phyloP scores from a whole-genome alignment of 2,888 invertebrate species.

The Flabesymbios commensalis region DNA sequence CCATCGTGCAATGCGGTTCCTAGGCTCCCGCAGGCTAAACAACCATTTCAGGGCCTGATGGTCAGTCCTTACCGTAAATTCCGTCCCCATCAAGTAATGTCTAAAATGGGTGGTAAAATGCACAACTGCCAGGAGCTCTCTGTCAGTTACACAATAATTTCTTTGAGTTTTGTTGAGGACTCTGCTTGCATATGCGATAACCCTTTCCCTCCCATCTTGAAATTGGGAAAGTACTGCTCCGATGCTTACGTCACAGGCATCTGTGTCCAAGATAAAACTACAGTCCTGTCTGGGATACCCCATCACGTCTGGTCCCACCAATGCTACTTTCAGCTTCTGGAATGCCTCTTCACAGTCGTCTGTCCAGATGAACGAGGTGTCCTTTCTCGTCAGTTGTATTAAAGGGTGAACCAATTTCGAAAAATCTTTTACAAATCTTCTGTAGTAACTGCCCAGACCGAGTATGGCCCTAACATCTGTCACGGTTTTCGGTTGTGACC shows the following conservation, averaged over 20 bases:
- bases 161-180: too few relatives aligned
- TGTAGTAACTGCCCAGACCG: slow-evolving; percentile 30
- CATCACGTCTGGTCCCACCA: slow-evolving; percentile 16
- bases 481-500: background rate
- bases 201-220: too few relatives aligned
- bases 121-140: too few relatives aligned
- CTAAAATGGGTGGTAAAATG: too few relatives aligned
- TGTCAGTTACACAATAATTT: too few relatives aligned
- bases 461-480: slow-evolving; percentile 30
- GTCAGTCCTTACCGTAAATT: too few relatives aligned
- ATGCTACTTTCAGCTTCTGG: slow-evolving; percentile 8
- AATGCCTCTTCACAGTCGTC: slow-evolving; percentile 17
- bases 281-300: slow-evolving; percentile 12
- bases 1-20: too few relatives aligned
- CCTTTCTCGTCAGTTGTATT: slow-evolving; percentile 14
- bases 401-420: slow-evolving; percentile 19
- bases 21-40: too few relatives aligned
- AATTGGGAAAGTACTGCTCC: slow-evolving; percentile 25
- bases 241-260: slow-evolving; percentile 24
- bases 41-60: too few relatives aligned
- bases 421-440: slow-evolving; percentile 24
- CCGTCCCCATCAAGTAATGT: too few relatives aligned
- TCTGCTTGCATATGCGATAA: too few relatives aligned
- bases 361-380: background rate
- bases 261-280: slow-evolving; percentile 26